A percentile compares a stretch with the other conserved stretches of the same genome.
These are phyloP conservation scores for Sterna hirundo DNA, from an alignment of 2,113 vertebrate genomes.

Conservation along the genomic window DNA sequence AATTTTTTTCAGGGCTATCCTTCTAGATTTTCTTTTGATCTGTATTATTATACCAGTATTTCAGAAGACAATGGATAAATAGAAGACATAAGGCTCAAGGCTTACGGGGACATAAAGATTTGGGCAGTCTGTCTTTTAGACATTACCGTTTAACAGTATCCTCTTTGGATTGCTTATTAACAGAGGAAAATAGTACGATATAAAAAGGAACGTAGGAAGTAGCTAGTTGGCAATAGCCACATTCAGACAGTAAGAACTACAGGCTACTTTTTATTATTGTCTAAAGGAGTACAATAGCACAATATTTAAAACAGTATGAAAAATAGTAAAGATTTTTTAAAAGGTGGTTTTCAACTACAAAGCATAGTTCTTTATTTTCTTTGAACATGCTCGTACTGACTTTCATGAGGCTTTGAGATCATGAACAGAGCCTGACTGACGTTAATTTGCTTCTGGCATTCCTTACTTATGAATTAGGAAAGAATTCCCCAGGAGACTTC, in stretches of 20 bases:
- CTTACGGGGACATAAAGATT: not conserved
- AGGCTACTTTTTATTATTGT: not conserved
- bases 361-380: not conserved
- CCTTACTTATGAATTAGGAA: not conserved
- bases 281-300: not conserved
- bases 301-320: not conserved
- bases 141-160: not conserved
- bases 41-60: not conserved
- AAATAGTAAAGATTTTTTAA: accelerated
- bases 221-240: not conserved
- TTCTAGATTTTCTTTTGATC: not conserved
- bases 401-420: not conserved
- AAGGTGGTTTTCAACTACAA: not conserved
- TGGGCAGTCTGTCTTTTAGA: not conserved
- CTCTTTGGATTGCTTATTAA: not conserved
- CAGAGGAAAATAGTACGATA: not conserved
- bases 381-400: not conserved
- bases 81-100: not conserved
- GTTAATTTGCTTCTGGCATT: not conserved
- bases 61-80: not conserved
- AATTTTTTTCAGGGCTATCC: not conserved
- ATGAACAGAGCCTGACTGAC: not conserved
- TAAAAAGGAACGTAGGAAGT: not conserved
- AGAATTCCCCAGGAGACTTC: not conserved
- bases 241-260: not conserved